A percentile compares a stretch with the other conserved stretches of the same genome.
These are phyloP conservation scores for Enteromius treurensis DNA, from an alignment of 2,797 vertebrate genomes.

Conservation along the genomic window DNA sequence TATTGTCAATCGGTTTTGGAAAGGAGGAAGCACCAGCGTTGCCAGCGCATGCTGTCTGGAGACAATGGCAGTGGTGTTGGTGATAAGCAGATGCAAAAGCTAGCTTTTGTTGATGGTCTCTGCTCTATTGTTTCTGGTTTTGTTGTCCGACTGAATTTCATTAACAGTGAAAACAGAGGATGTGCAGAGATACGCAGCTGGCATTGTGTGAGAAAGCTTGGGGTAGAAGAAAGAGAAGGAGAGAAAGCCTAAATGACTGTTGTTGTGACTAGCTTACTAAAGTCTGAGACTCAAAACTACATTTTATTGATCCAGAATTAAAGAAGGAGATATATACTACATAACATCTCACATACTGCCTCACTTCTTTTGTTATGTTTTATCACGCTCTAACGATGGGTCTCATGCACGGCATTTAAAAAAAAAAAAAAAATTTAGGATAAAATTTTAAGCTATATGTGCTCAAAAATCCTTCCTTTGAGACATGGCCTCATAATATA, in stretches of 20 bases:
- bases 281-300: slow-evolving; percentile 9
- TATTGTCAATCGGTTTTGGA: slow-evolving; percentile 51
- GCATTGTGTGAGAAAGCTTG: slow-evolving; percentile 54
- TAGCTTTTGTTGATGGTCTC: slow-evolving; percentile 49
- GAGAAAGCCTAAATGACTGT: slow-evolving; percentile 19
- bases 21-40: slow-evolving; percentile 49
- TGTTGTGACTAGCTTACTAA: slow-evolving; percentile 16
- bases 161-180: slow-evolving; percentile 49
- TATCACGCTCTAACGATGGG: too few species aligned
- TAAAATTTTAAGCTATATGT: too few species aligned
- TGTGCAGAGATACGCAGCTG: slow-evolving; percentile 45
- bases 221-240: slow-evolving; percentile 13
- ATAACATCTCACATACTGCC: neutral
- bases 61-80: slow-evolving; percentile 56
- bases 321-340: neutral
- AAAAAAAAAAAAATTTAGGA: too few species aligned
- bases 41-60: slow-evolving; percentile 53
- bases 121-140: slow-evolving; percentile 55
- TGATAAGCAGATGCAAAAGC: slow-evolving; percentile 59
- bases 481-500: neutral
- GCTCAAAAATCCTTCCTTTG: neutral
- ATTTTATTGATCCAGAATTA: slow-evolving; percentile 22
- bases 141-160: slow-evolving; percentile 54
- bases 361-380: neutral
- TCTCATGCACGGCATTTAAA: neutral